Percentiles rank a stretch among this genome's conserved stretches.
Conservation (phyloP, 1,140 invertebrate species). For the Ephestia elutella region DNA sequence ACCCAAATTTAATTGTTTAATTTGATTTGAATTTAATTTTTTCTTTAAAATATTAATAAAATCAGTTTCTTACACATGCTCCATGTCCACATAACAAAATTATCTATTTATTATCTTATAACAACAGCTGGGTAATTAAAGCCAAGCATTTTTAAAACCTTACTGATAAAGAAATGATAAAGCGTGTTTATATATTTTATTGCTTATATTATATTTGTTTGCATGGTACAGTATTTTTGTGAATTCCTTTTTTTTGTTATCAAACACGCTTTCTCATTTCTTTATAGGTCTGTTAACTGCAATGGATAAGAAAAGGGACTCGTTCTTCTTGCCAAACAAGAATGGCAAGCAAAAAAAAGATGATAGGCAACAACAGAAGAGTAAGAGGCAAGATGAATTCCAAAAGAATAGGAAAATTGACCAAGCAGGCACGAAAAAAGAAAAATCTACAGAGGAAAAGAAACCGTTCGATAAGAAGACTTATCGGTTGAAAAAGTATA, state of each 20-base stretch:
- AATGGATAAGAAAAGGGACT: constrained; percentile 54
- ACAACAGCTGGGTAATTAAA: no score
- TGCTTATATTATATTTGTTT: constrained; percentile 15
- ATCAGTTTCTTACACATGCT: no score
- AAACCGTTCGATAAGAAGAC: constrained; percentile 79
- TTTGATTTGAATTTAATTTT: no score
- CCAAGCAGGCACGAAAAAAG: constrained; percentile 10
- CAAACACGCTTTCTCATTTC: constrained; percentile 69
- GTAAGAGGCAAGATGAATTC: constrained; percentile 32
- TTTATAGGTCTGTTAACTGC: constrained; percentile 58
- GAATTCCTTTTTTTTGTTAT: constrained; percentile 28
- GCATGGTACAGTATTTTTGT: not conserved
- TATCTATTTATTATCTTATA: no score
- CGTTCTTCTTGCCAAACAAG: constrained; percentile 45
- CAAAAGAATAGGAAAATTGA: constrained; percentile 15
- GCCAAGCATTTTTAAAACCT: not conserved
- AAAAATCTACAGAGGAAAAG: constrained; percentile 30
- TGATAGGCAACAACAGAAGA: constrained; percentile 21
- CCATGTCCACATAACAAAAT: no score
- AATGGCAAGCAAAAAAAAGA: constrained; percentile 29
- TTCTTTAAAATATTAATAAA: no score
- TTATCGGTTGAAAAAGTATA: constrained; percentile 79
- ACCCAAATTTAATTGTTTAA: no score
- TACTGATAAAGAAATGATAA: constrained; percentile 37
- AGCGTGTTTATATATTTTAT: constrained; percentile 40